Evolutionary conservation across 2,888 invertebrate genomes (phyloP).

Genomic region (Hipparchia sbordonii): DNA sequence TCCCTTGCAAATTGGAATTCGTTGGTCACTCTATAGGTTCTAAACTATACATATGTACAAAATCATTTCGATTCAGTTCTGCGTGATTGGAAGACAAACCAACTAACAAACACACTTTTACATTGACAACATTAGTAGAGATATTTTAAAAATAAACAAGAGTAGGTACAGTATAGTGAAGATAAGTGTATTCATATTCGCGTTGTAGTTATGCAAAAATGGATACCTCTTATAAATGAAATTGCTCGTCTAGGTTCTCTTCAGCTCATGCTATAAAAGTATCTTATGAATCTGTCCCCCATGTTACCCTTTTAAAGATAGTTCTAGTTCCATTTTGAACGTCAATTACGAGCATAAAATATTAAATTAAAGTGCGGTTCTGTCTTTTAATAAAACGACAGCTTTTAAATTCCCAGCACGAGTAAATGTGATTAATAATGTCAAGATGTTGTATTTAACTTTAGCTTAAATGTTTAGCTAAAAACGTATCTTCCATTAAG

Average conservation of each 20-base stretch:
- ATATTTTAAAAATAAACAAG: too few relatives aligned
- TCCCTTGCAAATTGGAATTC: too few relatives aligned
- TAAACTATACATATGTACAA: too few relatives aligned
- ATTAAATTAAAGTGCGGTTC: not conserved
- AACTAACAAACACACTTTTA: too few relatives aligned
- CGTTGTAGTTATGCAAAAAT: not conserved
- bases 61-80: too few relatives aligned
- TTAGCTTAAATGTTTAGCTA: not conserved
- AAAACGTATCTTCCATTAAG: slow-evolving; percentile 5
- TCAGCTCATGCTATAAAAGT: not conserved
- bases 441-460: slow-evolving; percentile 9
- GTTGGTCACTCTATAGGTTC: too few relatives aligned
- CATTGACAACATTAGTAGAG: too few relatives aligned
- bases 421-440: slow-evolving; percentile 12
- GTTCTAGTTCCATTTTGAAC: not conserved
- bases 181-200: too few relatives aligned
- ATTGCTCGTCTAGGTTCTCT: not conserved
- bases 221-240: too few relatives aligned
- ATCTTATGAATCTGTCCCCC: not conserved
- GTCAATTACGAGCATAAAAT: slow-evolving; percentile 7
- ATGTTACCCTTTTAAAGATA: not conserved
- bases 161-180: too few relatives aligned
- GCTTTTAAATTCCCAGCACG: slow-evolving; percentile 6
- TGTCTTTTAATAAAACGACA: slow-evolving; percentile 8
- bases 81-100: too few relatives aligned